Conservation (phyloP, 2,888 invertebrate genomes). For the Prostheceraeus crozeri region DNA sequence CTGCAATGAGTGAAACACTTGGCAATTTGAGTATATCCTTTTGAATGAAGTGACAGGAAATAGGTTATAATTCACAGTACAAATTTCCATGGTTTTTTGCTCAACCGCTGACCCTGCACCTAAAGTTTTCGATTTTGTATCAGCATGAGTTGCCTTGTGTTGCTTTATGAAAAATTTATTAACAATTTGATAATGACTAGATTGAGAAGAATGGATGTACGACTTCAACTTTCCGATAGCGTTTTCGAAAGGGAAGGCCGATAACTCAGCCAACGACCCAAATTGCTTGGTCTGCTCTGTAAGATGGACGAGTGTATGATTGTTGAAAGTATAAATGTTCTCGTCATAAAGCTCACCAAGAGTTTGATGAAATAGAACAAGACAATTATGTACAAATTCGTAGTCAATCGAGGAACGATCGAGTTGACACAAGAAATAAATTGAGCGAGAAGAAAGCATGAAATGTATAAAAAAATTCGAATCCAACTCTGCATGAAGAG, state of each 20-base stretch:
- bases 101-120: too few species aligned
- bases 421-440: conserved; percentile 17
- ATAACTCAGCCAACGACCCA: neutral
- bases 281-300: conserved; percentile 3
- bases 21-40: too few species aligned
- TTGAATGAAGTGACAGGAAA: too few species aligned
- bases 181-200: neutral
- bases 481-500: neutral
- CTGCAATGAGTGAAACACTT: too few species aligned
- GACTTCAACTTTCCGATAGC: conserved; percentile 2
- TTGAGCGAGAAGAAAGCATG: conserved; percentile 1
- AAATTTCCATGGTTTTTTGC: too few species aligned
- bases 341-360: conserved; percentile 17
- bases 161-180: conserved; percentile 16
- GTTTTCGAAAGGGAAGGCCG: conserved; percentile 11
- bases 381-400: too few species aligned
- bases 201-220: neutral
- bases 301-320: conserved; percentile 7
- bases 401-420: too few species aligned
- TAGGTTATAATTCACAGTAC: too few species aligned
- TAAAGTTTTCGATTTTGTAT: too few species aligned
- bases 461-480: neutral
- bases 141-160: conserved; percentile 16
- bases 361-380: conserved; percentile 11
- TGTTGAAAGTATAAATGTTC: conserved; percentile 7